phyloP scores from a whole-genome alignment of 2,113 vertebrate genomes.

The Holacanthus passer region DNA sequence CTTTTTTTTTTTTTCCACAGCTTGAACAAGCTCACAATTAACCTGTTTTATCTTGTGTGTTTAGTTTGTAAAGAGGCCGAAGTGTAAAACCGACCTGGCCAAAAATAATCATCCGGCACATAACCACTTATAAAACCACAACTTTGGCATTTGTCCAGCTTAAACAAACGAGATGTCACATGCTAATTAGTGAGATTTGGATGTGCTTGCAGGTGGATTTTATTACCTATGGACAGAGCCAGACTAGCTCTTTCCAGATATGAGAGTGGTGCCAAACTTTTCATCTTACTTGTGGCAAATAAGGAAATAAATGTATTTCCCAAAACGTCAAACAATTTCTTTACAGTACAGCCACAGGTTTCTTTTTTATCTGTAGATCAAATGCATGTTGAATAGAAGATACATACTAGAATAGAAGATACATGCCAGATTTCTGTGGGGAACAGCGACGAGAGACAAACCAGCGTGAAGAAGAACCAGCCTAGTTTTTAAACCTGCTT shows the following conservation, averaged over 20 bases:
- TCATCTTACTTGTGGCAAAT: background rate
- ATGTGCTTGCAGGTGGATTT: background rate
- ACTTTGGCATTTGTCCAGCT: background rate
- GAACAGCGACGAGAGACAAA: conserved; percentile 20
- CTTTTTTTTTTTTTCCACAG: no score
- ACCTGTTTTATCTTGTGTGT: no score
- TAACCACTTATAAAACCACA: background rate
- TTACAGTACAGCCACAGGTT: background rate
- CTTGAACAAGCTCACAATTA: no score
- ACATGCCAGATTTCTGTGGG: background rate
- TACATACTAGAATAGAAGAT: background rate
- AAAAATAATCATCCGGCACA: background rate
- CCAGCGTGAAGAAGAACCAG: conserved; percentile 31
- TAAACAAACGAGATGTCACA: background rate
- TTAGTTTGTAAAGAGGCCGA: no score
- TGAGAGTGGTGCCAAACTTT: background rate
- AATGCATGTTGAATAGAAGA: background rate
- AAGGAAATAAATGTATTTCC: background rate
- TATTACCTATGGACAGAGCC: background rate
- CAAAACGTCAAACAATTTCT: no score
- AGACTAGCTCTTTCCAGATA: no score
- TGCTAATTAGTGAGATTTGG: background rate
- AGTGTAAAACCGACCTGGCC: background rate
- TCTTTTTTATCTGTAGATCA: conserved; percentile 2
- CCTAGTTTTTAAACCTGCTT: conserved; percentile 34